These are phyloP conservation scores for Plutella xylostella DNA, from an alignment of 2,888 invertebrate genomes.

Conservation along the genomic window DNA sequence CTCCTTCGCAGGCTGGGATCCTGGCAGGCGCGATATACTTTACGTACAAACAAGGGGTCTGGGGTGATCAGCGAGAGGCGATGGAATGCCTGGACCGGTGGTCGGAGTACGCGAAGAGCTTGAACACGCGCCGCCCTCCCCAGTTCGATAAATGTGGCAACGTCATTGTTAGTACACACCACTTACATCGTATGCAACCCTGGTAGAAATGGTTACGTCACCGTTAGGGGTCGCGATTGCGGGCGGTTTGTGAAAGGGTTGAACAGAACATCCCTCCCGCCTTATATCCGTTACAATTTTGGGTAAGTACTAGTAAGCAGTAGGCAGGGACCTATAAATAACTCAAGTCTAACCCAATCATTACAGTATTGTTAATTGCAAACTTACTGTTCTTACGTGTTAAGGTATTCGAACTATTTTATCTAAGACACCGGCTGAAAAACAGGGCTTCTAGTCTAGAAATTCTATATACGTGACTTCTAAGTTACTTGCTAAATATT, in stretches of 20 bases:
- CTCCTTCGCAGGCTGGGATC: constrained; percentile 43
- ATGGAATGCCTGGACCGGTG: constrained; percentile 54
- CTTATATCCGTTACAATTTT: no score
- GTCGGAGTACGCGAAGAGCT: constrained; percentile 52
- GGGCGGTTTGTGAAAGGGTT: neutral
- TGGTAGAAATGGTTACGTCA: constrained; percentile 55
- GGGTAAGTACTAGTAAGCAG: no score
- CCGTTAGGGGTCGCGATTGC: constrained; percentile 16
- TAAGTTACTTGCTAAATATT: no score
- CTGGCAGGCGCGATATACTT: constrained; percentile 54
- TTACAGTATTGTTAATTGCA: no score
- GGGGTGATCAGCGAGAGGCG: constrained; percentile 56
- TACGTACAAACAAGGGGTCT: constrained; percentile 58
- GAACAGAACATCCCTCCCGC: no score
- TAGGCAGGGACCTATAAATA: no score
- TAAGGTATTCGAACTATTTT: no score
- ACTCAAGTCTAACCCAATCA: no score
- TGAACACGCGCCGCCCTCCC: constrained; percentile 53
- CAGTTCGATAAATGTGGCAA: constrained; percentile 49
- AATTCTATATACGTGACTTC: no score
- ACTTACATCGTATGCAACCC: constrained; percentile 29
- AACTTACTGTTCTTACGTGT: no score
- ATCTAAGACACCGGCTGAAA: no score
- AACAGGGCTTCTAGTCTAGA: no score
- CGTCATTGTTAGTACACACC: constrained; percentile 42